Percentiles rank a stretch among this genome's conserved stretches.
Conservation (phyloP, 2,888 invertebrate genomes). For the Stramonita haemastoma region DNA sequence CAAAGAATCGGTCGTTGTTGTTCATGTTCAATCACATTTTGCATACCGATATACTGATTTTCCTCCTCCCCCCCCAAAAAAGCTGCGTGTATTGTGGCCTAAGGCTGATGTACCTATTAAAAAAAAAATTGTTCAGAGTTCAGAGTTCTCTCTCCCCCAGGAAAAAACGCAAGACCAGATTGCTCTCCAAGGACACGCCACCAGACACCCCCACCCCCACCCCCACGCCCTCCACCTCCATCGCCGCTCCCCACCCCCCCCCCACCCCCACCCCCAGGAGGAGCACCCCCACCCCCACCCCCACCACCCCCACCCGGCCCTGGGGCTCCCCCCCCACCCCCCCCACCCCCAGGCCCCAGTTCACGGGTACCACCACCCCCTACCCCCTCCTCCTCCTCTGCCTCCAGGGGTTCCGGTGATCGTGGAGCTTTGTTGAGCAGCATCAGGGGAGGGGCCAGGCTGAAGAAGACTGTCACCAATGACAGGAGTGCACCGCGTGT, state of each 20-base stretch:
- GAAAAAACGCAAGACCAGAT: slow-evolving; percentile 43
- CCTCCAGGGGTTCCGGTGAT: slow-evolving; percentile 24
- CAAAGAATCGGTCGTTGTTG: too few species aligned
- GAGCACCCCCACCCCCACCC: slow-evolving; percentile 46
- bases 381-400: slow-evolving; percentile 26
- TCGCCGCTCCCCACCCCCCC: slow-evolving; percentile 44
- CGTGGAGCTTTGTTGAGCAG: slow-evolving; percentile 62
- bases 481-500: slow-evolving; percentile 66
- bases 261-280: too few species aligned
- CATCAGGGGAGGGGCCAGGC: slow-evolving; percentile 58
- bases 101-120: too few species aligned
- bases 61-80: too few species aligned
- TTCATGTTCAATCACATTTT: too few species aligned
- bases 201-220: slow-evolving; percentile 37
- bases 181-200: slow-evolving; percentile 40
- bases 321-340: slow-evolving; percentile 50
- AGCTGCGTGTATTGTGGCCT: too few species aligned
- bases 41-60: too few species aligned
- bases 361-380: too few species aligned
- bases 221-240: slow-evolving; percentile 31
- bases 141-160: background rate
- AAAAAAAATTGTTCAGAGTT: too few species aligned
- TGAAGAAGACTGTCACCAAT: slow-evolving; percentile 65
- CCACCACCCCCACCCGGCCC: slow-evolving; percentile 38
- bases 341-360: slow-evolving; percentile 48